phyloP scores from a whole-genome alignment of 2,113 vertebrate genomes.

The Tragelaphus strepsiceros region DNA sequence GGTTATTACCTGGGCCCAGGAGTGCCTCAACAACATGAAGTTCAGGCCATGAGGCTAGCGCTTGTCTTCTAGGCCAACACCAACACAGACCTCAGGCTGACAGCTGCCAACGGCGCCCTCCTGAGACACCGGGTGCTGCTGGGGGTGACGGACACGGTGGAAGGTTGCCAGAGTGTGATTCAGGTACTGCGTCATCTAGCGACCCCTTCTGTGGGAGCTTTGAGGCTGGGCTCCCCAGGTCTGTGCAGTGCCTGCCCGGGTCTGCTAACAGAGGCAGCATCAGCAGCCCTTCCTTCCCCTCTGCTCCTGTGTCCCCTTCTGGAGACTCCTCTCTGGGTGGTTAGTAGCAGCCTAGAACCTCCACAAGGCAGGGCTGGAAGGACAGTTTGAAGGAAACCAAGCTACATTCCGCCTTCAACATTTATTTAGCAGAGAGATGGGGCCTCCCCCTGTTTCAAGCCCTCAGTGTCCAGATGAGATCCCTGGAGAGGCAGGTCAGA shows the following conservation, averaged over 20 bases:
- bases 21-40: neutral
- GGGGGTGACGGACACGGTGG: conserved; percentile 78
- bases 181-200: conserved; percentile 74
- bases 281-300: neutral
- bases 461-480: neutral
- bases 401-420: neutral
- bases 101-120: conserved; percentile 81
- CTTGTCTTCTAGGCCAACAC: conserved; percentile 76
- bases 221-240: neutral
- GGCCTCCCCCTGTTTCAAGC: neutral
- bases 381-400: neutral
- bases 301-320: neutral
- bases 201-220: neutral
- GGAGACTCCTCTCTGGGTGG: neutral
- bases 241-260: accelerated
- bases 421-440: neutral
- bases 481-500: neutral
- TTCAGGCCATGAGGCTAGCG: accelerated
- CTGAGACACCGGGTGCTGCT: conserved; percentile 78
- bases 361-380: neutral
- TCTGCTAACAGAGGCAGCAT: neutral
- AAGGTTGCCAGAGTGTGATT: conserved; percentile 71
- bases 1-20: neutral
- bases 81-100: conserved; percentile 83
- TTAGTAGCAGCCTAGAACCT: neutral